Evolutionary conservation across 2,888 invertebrate genomes (phyloP).

Genomic region (Eupithecia tripunctaria): DNA sequence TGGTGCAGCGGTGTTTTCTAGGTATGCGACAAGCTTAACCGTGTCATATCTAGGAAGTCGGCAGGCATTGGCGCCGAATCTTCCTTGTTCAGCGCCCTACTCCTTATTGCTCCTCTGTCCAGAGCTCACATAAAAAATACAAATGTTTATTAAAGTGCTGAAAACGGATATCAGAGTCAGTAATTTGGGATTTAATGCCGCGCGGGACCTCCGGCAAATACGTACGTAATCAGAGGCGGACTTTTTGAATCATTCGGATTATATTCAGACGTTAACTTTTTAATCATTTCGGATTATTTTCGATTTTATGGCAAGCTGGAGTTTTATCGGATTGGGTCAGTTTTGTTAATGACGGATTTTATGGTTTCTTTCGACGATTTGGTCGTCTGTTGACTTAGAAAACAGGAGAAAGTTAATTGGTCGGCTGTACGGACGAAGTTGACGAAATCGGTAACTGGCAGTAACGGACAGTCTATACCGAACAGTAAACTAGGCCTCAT

Average conservation of each 20-base stretch:
- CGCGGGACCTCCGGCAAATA: conserved; percentile 40
- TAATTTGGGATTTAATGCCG: conserved; percentile 45
- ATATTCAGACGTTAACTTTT: conserved; percentile 15
- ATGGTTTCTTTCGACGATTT: background rate
- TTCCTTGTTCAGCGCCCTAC: conserved; percentile 14
- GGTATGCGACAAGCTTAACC: no score
- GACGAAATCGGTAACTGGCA: no score
- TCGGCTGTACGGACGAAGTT: no score
- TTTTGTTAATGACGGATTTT: background rate
- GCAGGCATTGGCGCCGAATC: background rate
- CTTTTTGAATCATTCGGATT: conserved; percentile 42
- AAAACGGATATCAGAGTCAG: conserved; percentile 44
- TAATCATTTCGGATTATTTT: conserved; percentile 30
- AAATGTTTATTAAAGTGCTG: conserved; percentile 50
- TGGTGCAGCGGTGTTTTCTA: no score
- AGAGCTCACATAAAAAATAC: conserved; percentile 44
- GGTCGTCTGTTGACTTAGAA: no score
- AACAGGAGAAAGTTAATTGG: no score
- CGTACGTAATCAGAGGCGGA: conserved; percentile 43
- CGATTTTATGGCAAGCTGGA: conserved; percentile 21
- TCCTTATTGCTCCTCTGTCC: background rate
- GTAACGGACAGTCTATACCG: no score
- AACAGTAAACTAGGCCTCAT: no score
- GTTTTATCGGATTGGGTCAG: background rate
- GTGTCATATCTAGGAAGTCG: background rate